Evolutionary conservation across 2,113 vertebrate genomes (phyloP).

Genomic region (Electrona antarctica): DNA sequence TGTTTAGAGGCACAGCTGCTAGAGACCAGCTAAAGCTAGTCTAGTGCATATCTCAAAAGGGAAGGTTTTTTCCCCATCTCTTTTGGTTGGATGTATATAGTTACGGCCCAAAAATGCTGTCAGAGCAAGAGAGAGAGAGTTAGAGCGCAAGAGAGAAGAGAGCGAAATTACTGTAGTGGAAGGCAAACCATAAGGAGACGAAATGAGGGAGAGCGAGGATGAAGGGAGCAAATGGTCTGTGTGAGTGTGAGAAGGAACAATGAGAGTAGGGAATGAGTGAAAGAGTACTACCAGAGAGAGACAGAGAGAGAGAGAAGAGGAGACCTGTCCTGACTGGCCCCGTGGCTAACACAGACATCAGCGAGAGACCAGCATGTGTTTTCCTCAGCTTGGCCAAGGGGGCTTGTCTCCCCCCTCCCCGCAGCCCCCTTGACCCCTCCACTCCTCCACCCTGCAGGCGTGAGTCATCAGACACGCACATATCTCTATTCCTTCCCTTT

Average conservation of each 20-base stretch:
- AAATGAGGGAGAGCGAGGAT: background rate
- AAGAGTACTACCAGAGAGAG: constrained; percentile 2
- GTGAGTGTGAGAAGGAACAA: constrained; percentile 3
- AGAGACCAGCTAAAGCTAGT: too few relatives aligned
- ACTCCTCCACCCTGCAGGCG: constrained; percentile 48
- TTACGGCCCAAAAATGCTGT: too few relatives aligned
- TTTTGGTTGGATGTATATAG: too few relatives aligned
- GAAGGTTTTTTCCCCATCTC: too few relatives aligned
- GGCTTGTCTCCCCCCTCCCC: constrained; percentile 20
- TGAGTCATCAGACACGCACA: constrained; percentile 53
- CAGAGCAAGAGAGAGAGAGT: background rate
- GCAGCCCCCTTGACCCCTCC: constrained; percentile 52
- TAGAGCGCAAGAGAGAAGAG: background rate
- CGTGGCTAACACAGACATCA: constrained; percentile 60
- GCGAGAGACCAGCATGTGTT: constrained; percentile 52
- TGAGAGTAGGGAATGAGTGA: constrained; percentile 2
- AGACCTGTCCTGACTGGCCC: constrained; percentile 43
- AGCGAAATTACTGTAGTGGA: background rate
- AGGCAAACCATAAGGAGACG: background rate
- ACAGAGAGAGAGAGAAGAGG: constrained; percentile 28
- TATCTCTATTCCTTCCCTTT: constrained; percentile 19
- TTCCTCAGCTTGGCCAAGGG: constrained; percentile 47
- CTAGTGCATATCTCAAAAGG: too few relatives aligned
- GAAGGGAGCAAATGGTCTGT: constrained; percentile 21
- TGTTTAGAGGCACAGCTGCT: too few relatives aligned